Evolutionary conservation across 1,140 invertebrate genomes (phyloP).

Genomic region (Drosophila albomicans): DNA sequence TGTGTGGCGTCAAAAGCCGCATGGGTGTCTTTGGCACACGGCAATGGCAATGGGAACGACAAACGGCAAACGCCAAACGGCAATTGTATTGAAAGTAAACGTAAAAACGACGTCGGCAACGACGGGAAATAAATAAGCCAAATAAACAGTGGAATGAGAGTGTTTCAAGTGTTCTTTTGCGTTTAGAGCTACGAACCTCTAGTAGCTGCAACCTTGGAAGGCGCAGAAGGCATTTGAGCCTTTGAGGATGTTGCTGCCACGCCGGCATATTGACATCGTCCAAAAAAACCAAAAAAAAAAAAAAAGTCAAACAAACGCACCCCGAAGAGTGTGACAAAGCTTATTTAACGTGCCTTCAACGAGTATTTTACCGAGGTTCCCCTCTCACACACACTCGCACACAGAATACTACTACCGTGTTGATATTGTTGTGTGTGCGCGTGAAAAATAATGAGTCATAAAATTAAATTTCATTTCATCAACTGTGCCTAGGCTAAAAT

Average conservation of each 20-base stretch:
- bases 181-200: neutral
- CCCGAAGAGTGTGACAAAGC: slow-evolving; percentile 63
- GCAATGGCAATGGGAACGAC: neutral
- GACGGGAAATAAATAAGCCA: slow-evolving; percentile 72
- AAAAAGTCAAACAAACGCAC: slow-evolving; percentile 20
- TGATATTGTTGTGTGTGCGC: slow-evolving; percentile 31
- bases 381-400: slow-evolving; percentile 6
- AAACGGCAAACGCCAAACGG: slow-evolving; percentile 29
- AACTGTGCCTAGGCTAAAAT: slow-evolving; percentile 19
- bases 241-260: neutral
- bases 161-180: neutral
- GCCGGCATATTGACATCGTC: slow-evolving; percentile 39
- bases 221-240: neutral
- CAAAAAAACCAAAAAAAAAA: slow-evolving; percentile 31
- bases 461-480: slow-evolving; percentile 70
- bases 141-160: slow-evolving; percentile 59
- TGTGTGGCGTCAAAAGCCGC: slow-evolving; percentile 40
- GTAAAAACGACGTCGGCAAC: slow-evolving; percentile 56
- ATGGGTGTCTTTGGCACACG: slow-evolving; percentile 50
- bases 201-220: neutral
- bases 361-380: neutral
- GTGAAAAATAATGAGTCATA: slow-evolving; percentile 76
- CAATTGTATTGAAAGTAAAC: slow-evolving; percentile 73
- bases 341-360: slow-evolving; percentile 60
- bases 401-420: neutral